Evolutionary conservation across 2,888 invertebrate species (phyloP).

Genomic region (Craniophora ligustri): DNA sequence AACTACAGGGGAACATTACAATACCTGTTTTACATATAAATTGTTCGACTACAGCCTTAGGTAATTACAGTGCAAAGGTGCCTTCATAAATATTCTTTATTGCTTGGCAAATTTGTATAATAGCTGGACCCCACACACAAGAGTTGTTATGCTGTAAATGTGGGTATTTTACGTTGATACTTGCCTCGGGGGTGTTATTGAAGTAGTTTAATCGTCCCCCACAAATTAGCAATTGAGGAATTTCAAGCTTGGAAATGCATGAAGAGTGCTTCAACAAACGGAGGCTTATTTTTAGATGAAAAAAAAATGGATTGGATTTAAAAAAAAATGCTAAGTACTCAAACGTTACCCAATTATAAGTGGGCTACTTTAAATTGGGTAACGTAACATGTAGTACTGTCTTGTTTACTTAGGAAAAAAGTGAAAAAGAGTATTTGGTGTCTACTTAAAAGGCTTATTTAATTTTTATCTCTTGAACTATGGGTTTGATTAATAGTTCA

Average conservation of each 20-base stretch:
- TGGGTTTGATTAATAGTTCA: too few relatives aligned
- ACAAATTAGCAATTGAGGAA: slow-evolving; percentile 33
- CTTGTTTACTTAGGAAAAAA: too few relatives aligned
- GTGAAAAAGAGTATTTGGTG: too few relatives aligned
- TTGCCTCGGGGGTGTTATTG: slow-evolving; percentile 39
- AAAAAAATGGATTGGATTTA: too few relatives aligned
- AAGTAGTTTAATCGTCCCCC: slow-evolving; percentile 30
- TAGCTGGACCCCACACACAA: slow-evolving; percentile 58
- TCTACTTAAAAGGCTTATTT: too few relatives aligned
- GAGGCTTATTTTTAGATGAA: too few relatives aligned
- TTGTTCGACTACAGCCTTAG: slow-evolving; percentile 68
- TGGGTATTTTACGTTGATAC: slow-evolving; percentile 41
- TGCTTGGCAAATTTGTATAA: slow-evolving; percentile 72
- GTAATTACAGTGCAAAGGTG: slow-evolving; percentile 75
- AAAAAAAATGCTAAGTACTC: too few relatives aligned
- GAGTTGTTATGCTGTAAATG: slow-evolving; percentile 37
- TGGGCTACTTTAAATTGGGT: too few relatives aligned
- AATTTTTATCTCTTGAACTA: too few relatives aligned
- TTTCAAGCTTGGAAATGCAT: background rate
- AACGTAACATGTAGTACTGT: too few relatives aligned
- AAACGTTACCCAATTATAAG: too few relatives aligned
- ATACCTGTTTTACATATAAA: slow-evolving; percentile 77
- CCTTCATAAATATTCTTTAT: slow-evolving; percentile 81
- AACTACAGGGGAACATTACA: slow-evolving; percentile 29
- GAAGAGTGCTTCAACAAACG: background rate